phyloP scores from a whole-genome alignment of 2,113 vertebrate genomes.

The Ammospiza nelsoni region DNA sequence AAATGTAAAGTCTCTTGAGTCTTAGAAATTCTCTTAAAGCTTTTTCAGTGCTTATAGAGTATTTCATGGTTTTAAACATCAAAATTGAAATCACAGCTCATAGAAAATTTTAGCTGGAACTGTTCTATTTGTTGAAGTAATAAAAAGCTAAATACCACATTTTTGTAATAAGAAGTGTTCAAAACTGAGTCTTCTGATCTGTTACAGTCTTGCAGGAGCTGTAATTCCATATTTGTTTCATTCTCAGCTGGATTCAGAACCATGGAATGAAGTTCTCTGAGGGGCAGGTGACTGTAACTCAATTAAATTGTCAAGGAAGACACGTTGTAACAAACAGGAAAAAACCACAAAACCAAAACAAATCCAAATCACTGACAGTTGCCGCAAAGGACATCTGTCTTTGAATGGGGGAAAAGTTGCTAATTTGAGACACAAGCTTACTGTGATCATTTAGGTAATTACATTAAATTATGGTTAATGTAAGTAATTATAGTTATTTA shows the following conservation, averaged over 20 bases:
- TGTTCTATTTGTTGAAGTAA: background rate
- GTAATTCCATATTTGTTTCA: background rate
- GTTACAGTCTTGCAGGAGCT: background rate
- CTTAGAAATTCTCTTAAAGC: background rate
- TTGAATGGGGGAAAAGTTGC: slow-evolving; percentile 43
- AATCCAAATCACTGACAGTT: background rate
- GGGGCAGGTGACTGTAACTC: background rate
- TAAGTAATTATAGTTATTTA: slow-evolving; percentile 69
- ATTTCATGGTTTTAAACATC: background rate
- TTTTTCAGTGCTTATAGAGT: background rate
- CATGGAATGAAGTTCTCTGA: background rate
- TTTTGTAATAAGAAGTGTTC: background rate
- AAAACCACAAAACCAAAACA: background rate
- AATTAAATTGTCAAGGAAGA: background rate
- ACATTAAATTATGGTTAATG: slow-evolving; percentile 66
- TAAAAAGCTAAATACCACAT: background rate
- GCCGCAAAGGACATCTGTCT: background rate
- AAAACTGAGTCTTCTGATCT: background rate
- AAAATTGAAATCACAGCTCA: background rate
- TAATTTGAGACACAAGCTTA: slow-evolving; percentile 45
- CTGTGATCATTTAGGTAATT: slow-evolving; percentile 58
- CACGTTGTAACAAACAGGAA: background rate
- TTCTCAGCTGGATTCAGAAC: background rate
- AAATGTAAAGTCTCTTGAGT: background rate
- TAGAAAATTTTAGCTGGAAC: background rate